Base-by-base conservation (phyloP, 1,140 invertebrate species). In the Pseudomyrmex pallidus region DNA sequence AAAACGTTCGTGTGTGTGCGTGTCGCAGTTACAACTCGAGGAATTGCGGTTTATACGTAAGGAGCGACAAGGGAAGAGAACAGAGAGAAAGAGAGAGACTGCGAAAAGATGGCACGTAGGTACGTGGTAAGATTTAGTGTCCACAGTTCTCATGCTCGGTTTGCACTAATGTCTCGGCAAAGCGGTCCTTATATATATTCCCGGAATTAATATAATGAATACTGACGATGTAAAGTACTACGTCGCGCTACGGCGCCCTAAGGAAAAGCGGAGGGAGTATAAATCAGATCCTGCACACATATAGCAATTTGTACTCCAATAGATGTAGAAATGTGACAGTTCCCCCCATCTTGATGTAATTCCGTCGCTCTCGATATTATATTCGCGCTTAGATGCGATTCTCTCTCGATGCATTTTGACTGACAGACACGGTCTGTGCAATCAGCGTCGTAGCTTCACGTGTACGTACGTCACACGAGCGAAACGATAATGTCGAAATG, bases 131-230 rank as follows among this genome's bases (percentile, higher is more conserved):
- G 78, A 88, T 89, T 88, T 86, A 85, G 74, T 20, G 64, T 80
- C 50, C 61, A 74, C 64, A 52, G 54, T 73, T 70, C 63, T 50
- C 74, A 44, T 50, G 61, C 61, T 66, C 85, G 77, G 77, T 88
- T 89, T 86, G 78, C 84, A 83, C 63, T 86, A 84, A 88, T 88
- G 82, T 87, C 67, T 82, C 22, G 57, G 35, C 22, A 70, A 85
- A 82, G 57, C 78, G 61, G 22, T 64, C 57, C 63, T 57, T 80
- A 73, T 77, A 35, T 35, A 88, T 63, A 72, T 86, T 44, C 64
- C 59, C 35, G 63, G 76, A 88, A 88, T 88, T 89, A 86, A 74
- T 68, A 68, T 88, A 88, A 88, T 86, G 46, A 70, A 84, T 57
- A 44, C 50, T 67, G 56, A 80, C 66, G 10, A 2, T 48, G 17